Percentiles rank a stretch among this genome's conserved stretches.
Evolutionary conservation across 1,140 invertebrate genomes (phyloP).

Genomic region (Nephotettix cincticeps): DNA sequence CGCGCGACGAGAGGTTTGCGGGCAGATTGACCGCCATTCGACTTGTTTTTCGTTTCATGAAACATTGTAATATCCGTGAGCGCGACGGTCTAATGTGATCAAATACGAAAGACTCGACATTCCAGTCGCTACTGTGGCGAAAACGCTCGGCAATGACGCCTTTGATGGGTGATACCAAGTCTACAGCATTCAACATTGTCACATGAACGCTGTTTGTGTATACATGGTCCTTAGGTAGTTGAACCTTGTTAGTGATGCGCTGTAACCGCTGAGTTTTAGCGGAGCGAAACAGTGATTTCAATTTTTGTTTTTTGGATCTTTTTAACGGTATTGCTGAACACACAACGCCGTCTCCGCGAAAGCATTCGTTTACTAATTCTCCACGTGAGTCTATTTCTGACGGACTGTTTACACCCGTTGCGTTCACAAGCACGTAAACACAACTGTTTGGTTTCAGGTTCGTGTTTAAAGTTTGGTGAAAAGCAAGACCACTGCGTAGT

Average conservation of each 20-base stretch:
- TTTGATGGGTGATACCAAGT: background rate
- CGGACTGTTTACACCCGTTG: background rate
- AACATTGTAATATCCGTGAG: background rate
- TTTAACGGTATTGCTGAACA: background rate
- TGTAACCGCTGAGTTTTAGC: background rate
- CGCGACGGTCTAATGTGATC: background rate
- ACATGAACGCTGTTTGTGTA: background rate
- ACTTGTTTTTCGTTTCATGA: too few species aligned
- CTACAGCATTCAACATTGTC: background rate
- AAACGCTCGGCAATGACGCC: background rate
- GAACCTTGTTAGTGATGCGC: background rate
- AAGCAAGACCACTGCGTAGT: background rate
- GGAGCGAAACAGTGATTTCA: too few species aligned
- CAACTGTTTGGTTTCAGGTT: background rate
- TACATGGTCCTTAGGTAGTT: background rate
- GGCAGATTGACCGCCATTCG: too few species aligned
- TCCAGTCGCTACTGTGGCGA: background rate
- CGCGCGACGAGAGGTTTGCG: too few species aligned
- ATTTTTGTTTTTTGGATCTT: too few species aligned
- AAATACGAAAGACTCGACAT: background rate
- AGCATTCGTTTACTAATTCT: background rate
- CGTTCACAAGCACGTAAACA: background rate
- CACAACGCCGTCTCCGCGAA: background rate
- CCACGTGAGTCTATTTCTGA: background rate
- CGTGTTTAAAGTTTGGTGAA: background rate